Evolutionary conservation across 1,140 invertebrate species (phyloP), one percentile per base, ranked within the genome.

Genomic region (Megalonaias nervosa): DNA sequence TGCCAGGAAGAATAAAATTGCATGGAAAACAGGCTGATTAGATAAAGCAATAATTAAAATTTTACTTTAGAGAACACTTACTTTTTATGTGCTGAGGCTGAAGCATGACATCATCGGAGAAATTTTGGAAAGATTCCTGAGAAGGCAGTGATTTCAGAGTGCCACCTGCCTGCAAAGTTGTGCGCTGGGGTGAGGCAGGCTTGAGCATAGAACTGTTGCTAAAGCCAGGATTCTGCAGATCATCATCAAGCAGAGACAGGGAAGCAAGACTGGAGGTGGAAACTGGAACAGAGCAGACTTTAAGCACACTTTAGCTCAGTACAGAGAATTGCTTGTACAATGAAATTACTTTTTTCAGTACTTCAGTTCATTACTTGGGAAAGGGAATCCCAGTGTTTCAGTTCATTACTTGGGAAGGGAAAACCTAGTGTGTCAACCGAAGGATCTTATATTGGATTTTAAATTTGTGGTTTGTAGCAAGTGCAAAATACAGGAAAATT

Each of bases 21-120:
- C 38, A 70, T 55, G n/a, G 4, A 73, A 67, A 38, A 67, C 15
- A 48, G 0, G n/a, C 1, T 48, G 55, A 31, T 21, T 17, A 17
- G n/a, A 67, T 31, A 12, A 31, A 23, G 9, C 9, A 1, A 67
- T 56, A 69, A 56, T 21, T 15, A 17, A 17, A 31, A 31, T 62
- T 21, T 16, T 23, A 67, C 11, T 13, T 15, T 21, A 67, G 55
- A 23, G 57, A 23, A 15, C 60, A 66, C 85, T 79, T 78, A 89
- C 86, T 84, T 85, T 76, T 84, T 14, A 67, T 62, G 16, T 91
- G 83, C 84, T 93, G 92, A 66, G 93, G 92, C 19, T 91, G 90
- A 5, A 94, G 88, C 66, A 93, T 91, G 3, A 93, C 92, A 83
- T 94, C 93, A 26, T 93, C 90, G 16, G 91, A 90, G 15, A 86